phyloP scores from a whole-genome alignment of 1,140 invertebrate genomes.

The Philaenus spumarius region DNA sequence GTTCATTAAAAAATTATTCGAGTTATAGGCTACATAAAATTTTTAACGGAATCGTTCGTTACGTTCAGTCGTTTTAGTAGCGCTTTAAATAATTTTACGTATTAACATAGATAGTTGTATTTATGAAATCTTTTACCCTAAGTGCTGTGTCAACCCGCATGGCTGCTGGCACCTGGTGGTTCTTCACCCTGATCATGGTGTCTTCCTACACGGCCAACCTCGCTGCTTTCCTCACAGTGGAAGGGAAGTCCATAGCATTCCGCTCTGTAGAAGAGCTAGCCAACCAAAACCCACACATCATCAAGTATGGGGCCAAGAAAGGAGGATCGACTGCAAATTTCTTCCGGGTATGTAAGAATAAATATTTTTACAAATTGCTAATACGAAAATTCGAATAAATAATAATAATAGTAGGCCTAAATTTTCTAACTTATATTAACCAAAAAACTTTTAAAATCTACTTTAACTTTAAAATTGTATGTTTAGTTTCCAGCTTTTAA shows the following conservation, averaged over 20 bases:
- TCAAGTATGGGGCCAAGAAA: conserved; percentile 79
- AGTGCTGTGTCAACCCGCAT: conserved; percentile 45
- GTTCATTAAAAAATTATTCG: no score
- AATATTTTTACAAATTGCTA: background rate
- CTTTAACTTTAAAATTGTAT: no score
- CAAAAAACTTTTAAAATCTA: no score
- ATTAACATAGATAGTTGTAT: background rate
- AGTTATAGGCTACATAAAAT: no score
- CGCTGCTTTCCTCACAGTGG: conserved; percentile 90
- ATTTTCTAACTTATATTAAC: no score
- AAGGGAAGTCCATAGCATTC: conserved; percentile 72
- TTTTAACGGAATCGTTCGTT: no score
- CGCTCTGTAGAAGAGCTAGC: conserved; percentile 77
- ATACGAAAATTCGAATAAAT: no score
- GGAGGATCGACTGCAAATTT: conserved; percentile 76
- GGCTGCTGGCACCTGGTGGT: conserved; percentile 71
- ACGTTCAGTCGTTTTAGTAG: no score
- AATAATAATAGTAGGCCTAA: no score
- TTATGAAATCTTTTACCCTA: background rate
- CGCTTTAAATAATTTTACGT: no score
- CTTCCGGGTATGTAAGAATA: conserved; percentile 60
- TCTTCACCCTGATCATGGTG: conserved; percentile 92
- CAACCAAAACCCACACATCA: conserved; percentile 54
- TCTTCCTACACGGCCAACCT: conserved; percentile 96
- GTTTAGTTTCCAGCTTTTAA: no score